Evolutionary conservation across 2,797 vertebrate genomes (phyloP).

Genomic region (Orestias chungarensis): DNA sequence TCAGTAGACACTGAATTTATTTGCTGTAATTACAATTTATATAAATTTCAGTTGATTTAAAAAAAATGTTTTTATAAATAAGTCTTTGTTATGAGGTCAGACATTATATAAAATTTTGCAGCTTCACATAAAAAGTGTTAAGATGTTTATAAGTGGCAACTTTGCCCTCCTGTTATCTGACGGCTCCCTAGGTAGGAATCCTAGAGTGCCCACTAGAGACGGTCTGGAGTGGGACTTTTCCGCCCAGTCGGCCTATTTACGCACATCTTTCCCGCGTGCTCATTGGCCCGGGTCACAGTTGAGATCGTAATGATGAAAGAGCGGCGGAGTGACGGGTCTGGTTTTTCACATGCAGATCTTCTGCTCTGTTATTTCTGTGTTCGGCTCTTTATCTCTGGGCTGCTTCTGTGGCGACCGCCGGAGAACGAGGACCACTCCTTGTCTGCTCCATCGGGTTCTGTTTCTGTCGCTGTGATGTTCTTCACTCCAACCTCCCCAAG

Average conservation of each 20-base stretch:
- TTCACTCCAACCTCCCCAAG: conserved; percentile 29
- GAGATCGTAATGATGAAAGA: conserved; percentile 67
- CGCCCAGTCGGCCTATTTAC: conserved; percentile 74
- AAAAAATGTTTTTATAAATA: not conserved
- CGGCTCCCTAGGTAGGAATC: conserved; percentile 55
- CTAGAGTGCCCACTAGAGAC: conserved; percentile 63
- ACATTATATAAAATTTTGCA: not conserved
- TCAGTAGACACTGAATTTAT: not conserved
- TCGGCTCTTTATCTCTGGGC: conserved; percentile 67
- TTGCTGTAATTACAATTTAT: not conserved
- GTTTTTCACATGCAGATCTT: not conserved
- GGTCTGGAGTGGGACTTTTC: conserved; percentile 72
- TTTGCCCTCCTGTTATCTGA: conserved; percentile 48
- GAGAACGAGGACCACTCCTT: conserved; percentile 56
- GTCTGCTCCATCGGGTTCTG: conserved; percentile 48
- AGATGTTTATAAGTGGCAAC: conserved; percentile 1
- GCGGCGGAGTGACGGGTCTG: conserved; percentile 48
- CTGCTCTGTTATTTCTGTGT: conserved; percentile 33
- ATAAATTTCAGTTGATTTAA: not conserved
- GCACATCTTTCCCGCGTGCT: conserved; percentile 71
- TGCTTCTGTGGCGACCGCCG: conserved; percentile 64
- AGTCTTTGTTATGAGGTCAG: not conserved
- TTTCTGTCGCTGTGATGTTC: conserved; percentile 32
- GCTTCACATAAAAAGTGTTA: not conserved
- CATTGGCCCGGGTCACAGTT: conserved; percentile 64